Percentiles rank a stretch among this genome's conserved stretches.
phyloP scores from a whole-genome alignment of 2,113 vertebrate genomes.

The Cisticola juncidis region DNA sequence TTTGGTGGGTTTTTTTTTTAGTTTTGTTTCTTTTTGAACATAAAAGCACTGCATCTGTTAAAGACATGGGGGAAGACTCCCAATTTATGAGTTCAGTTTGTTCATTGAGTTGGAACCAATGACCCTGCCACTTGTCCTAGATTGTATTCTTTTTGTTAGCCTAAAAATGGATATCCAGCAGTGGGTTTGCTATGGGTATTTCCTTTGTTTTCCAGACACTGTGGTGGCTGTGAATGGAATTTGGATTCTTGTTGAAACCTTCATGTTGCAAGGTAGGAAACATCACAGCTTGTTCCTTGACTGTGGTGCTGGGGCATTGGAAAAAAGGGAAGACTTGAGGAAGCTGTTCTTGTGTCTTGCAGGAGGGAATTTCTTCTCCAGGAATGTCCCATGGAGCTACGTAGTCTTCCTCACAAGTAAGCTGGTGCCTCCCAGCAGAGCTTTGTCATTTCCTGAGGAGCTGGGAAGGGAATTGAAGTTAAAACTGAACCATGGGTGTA shows the following conservation, averaged over 20 bases:
- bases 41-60: not conserved
- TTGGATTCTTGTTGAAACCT: slow-evolving; percentile 95
- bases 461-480: not conserved
- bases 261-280: slow-evolving; percentile 86
- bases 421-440: slow-evolving; percentile 29
- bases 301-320: not conserved
- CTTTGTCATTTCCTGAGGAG: not conserved
- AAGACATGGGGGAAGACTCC: not conserved
- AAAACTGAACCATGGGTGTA: not conserved
- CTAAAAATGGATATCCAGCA: not conserved
- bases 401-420: slow-evolving; percentile 95
- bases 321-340: not conserved
- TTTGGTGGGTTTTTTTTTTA: not conserved
- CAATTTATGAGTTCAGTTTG: not conserved
- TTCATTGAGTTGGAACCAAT: not conserved
- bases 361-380: slow-evolving; percentile 89
- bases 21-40: not conserved
- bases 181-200: not conserved
- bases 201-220: slow-evolving; percentile 77
- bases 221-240: slow-evolving; percentile 95
- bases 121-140: not conserved
- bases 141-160: not conserved
- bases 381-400: slow-evolving; percentile 91
- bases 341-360: not conserved
- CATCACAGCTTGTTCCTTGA: not conserved